phyloP scores from a whole-genome alignment of 2,113 vertebrate species.

The Psammodynastes pulverulentus region DNA sequence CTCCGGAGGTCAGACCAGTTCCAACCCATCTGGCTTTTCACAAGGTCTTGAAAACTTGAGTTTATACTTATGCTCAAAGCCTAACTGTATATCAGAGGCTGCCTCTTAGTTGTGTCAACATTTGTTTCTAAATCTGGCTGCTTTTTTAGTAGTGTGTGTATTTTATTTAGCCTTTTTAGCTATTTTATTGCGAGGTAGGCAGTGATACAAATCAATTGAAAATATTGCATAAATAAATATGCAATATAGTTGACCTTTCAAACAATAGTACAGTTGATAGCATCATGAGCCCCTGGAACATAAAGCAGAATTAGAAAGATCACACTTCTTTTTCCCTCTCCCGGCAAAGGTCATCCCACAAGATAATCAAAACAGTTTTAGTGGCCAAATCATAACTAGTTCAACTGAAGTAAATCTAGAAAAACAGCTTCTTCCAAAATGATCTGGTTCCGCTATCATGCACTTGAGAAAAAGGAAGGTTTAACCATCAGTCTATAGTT shows the following conservation, averaged over 20 bases:
- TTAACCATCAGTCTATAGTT: neutral
- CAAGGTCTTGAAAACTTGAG: neutral
- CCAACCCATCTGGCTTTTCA: neutral
- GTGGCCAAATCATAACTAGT: neutral
- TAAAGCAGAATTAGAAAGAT: neutral
- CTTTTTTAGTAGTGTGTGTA: neutral
- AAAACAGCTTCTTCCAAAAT: neutral
- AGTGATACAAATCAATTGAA: neutral
- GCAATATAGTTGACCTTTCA: neutral
- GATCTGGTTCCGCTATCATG: neutral
- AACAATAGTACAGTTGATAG: neutral
- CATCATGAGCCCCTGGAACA: neutral
- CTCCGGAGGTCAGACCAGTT: neutral
- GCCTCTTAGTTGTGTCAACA: neutral
- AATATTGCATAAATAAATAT: neutral
- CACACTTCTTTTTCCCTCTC: neutral
- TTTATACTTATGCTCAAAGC: neutral
- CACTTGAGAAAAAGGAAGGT: neutral
- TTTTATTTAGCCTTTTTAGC: neutral
- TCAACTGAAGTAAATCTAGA: neutral
- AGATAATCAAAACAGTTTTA: neutral
- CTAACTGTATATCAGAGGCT: neutral
- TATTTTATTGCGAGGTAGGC: neutral
- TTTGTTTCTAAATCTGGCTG: neutral
- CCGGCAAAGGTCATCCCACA: neutral